Conservation (phyloP, 1,140 invertebrate species). For the Drosophila serrata region DNA sequence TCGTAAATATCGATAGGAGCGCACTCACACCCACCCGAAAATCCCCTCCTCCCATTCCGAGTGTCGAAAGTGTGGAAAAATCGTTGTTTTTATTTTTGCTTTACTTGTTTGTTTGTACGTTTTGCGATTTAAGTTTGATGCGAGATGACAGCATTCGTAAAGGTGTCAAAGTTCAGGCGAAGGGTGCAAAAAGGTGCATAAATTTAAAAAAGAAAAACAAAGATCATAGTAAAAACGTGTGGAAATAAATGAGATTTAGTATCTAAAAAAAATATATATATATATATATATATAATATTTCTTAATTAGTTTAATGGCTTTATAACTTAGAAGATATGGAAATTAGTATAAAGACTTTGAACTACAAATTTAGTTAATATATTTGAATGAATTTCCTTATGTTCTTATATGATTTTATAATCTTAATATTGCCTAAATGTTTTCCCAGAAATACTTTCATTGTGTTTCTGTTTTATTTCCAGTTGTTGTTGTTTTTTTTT, state of each 20-base stretch:
- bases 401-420: background rate
- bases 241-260: background rate
- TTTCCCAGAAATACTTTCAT: background rate
- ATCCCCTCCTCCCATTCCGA: background rate
- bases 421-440: background rate
- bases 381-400: background rate
- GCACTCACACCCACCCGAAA: constrained; percentile 3
- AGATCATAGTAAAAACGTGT: background rate
- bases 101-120: constrained; percentile 23
- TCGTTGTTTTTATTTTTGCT: background rate
- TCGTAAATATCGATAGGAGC: constrained; percentile 53
- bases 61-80: constrained; percentile 41
- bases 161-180: constrained; percentile 42
- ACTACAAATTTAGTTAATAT: background rate
- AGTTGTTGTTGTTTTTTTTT: background rate
- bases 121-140: constrained; percentile 39
- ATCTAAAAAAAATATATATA: no score
- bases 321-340: background rate
- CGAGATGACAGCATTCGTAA: constrained; percentile 35
- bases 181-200: constrained; percentile 28
- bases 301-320: background rate
- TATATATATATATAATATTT: no score
- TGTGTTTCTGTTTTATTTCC: constrained; percentile 39
- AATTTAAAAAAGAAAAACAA: constrained; percentile 8
- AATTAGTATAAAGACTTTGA: background rate